Base-by-base conservation (phyloP, 2,888 invertebrate species). In the Mythimna ferrago region DNA sequence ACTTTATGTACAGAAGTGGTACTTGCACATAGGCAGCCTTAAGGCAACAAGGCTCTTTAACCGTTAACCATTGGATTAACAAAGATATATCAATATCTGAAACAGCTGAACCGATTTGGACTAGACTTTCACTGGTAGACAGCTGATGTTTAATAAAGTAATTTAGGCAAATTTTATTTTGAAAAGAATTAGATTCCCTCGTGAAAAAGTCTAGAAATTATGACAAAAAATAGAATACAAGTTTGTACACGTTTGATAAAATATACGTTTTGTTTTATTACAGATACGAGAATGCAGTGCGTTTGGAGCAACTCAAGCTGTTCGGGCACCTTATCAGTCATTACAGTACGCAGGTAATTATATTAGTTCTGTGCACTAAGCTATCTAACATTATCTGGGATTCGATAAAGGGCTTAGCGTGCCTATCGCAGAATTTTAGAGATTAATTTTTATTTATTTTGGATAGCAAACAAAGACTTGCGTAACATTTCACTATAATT, bases 241-340 rank as follows among this genome's bases (percentile, higher is more conserved):
- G 44, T 44, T 44, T 44, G 14, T 3, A 48, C 48, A 48, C 16
- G 9, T 32, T 32, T 9, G 2, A 57, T 11, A 41, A 26, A 2
- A 44, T 11, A 60, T 57, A 19, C 32, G 26, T 63, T 82, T 83
- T 84, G 79, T 96, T 96, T 83, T 84, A 79, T 96, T 96, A 19
- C 92, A 98, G 98, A 93, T 98, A 98, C 93, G 97, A 97, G 80
- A 98, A 98, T 92, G 98, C 98, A 3, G 97, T 99, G 62, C 97
- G 98, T 78, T 96, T 98, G 89, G 99, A 99, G 91, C 98, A 99
- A 94, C 95, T 99, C 62, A 98, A 99, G 90, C 95, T 99, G 57
- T 99, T 98, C 90, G 98, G 99, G 87, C 97, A 98, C 86, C 96
- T 99, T 67, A 97, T 99, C 78, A 98, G 97, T 75, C 98, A 99